Base-by-base conservation (phyloP, 2,797 vertebrate species). In the Pachyuromys duprasi region DNA sequence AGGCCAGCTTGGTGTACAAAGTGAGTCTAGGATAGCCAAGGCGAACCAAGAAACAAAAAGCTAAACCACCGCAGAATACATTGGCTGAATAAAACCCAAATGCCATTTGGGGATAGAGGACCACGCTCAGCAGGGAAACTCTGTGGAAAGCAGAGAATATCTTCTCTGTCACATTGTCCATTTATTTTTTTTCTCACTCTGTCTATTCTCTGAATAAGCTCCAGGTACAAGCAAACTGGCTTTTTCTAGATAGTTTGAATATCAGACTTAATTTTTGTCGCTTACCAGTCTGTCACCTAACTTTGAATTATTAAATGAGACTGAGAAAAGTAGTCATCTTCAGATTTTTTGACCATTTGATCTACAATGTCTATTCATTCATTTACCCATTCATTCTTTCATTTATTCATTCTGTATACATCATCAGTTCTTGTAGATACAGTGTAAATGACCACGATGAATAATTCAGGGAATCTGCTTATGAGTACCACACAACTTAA, bases 131-230 rank as follows among this genome's bases (percentile, higher is more conserved):
- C 1, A 83, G 24, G 17, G 1, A 11, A 49, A 39, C 24, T n/a
- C 42, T 89, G 5, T 57, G 72, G 63, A 94, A 88, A 70, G 12
- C 31, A 22, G 39, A 26, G 26, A 15, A 65, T 33, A 14, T 18
- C 17, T 93, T 90, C 39, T 8, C 39, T 49, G n/a, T 67, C 57
- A n/a, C 36, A 33, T 70, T n/a, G 42, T 86, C 7, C 0, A 76
- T 22, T 83, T 90, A 62, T 4, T 86, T 31, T 79, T 94, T 86
- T 94, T 92, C 67, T 89, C 57, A 94, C 49, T 86, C 78, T 33
- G 70, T 96, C 62, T 26, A 20, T 74, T 36, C 74, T 86, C 55
- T 74, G 28, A 88, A 92, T 15, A 39, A 45, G 13, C 45, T 84
- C 26, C 11, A 22, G 15, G 79, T 36, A 18, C 6, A 89, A 76